Evolutionary conservation across 2,113 vertebrate species (phyloP), one percentile per base, ranked within the genome.

Genomic region (Catagonus wagneri): DNA sequence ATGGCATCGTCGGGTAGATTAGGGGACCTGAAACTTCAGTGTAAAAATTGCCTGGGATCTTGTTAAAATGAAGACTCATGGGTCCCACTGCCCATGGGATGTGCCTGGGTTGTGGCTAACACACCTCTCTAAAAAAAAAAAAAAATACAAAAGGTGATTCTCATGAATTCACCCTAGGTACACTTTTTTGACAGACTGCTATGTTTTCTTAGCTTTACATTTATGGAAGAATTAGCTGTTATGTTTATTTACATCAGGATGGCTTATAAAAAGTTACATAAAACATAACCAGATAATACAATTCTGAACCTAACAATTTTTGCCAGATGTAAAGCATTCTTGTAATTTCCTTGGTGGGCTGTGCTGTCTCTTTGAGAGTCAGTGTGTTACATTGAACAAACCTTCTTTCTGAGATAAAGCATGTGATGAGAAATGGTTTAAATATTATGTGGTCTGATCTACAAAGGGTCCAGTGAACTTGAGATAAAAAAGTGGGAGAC

Each of bases 391-490:
- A 10, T 29, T 0, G 20, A n/a, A 25, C 23, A 12, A 11, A 9
- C 34, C 39, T 8, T 19, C 74, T 36, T 56, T 27, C 78, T 14
- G 36, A 76, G 66, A 16, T 0, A 27, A 11, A 50, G 9, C 20
- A 0, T 1, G 1, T 2, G 7, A 25, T 3, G 11, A 58, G 27
- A 39, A 36, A 58, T 4, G 32, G 9, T 4, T 60, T 34, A 0
- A 36, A 4, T 20, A 10, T 1, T 0, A 17, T 23, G 7, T 23
- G 12, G 3, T 20, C 65, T 8, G 25, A 3, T 9, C 44, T 2
- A 3, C 1, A 4, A 34, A 83, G 23, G 0, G 27, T 29, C 60
- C 68, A 12, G 83, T 0, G 34, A 22, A 8, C 69, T 25, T 1
- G 14, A 22, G 61, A 29, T 12, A 13, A 1, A 1, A 17, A 80